Evolutionary conservation across 1,140 invertebrate species (phyloP).

Genomic region (Nephila pilipes): DNA sequence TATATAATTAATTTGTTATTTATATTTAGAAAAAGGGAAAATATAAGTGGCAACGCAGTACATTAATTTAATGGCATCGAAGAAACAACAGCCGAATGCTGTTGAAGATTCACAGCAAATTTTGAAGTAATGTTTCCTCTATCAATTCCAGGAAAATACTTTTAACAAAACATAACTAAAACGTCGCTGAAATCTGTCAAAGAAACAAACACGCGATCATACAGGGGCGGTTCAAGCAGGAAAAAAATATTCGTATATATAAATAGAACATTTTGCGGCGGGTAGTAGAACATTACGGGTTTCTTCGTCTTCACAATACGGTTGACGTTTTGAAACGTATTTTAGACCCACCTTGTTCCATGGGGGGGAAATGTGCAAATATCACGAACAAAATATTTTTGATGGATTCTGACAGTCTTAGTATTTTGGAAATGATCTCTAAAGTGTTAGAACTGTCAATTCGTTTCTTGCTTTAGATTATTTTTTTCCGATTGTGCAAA

Average conservation of each 20-base stretch:
- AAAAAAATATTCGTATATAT: neutral
- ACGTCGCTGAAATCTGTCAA: neutral
- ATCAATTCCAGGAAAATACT: neutral
- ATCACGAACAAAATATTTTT: constrained; percentile 14
- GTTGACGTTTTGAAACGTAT: constrained; percentile 12
- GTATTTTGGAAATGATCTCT: constrained; percentile 10
- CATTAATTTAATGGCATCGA: too few relatives aligned
- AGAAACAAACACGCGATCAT: neutral
- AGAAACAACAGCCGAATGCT: too few relatives aligned
- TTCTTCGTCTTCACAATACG: neutral
- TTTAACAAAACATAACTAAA: neutral
- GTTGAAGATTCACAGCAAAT: neutral
- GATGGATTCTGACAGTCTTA: constrained; percentile 10
- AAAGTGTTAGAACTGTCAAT: constrained; percentile 5
- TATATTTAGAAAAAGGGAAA: too few relatives aligned
- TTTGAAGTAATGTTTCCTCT: neutral
- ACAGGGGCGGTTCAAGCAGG: neutral
- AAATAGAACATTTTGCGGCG: neutral
- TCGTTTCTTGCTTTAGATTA: neutral
- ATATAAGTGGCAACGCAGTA: too few relatives aligned
- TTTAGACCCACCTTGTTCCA: neutral
- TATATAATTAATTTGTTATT: too few relatives aligned
- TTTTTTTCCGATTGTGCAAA: neutral
- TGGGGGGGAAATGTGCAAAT: neutral
- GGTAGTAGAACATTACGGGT: neutral